Evolutionary conservation across 2,888 invertebrate species (phyloP), one percentile per base, ranked within the genome.

Genomic region (Sminthurinus aureus): DNA sequence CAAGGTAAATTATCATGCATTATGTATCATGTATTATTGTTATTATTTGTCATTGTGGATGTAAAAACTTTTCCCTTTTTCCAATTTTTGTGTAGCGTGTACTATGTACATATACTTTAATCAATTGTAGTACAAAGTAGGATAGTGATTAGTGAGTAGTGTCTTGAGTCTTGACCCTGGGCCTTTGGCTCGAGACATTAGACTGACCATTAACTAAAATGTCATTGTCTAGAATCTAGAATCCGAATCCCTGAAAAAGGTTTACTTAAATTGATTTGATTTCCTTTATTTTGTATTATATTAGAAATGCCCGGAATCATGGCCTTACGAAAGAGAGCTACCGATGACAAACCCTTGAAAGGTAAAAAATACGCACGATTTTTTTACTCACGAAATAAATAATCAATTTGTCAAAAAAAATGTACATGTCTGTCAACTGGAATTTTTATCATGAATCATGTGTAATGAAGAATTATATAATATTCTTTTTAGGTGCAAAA

Each of bases 241-340:
- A n/a, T n/a, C n/a, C n/a, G n/a, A n/a, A n/a, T n/a, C n/a, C n/a
- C 20, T 11, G 22, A 77, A 58, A 64, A 58, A 58, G 22, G 58
- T 77, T 64, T 77, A 77, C 52, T 77, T 13, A 69, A 79, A 69
- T 38, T 67, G 50, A 79, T 67, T 69, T 67, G 79, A n/a, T 71
- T 52, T 64, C 6, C 51, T 24, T 75, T 58, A 74, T 81, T 58
- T 58, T 84, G 66, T 74, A 81, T 84, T 26, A 74, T 89, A 89
- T 13, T 90, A 94, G 98, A 99, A 92, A 99, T 99, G 98, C 98
- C 98, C 0, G 98, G 98, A 0, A 96, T 99, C 85, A 96, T 98
- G 94, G 98, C 98, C 0, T 91, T 99, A 87, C 92, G 98, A 80
- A 96, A 96, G 89, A 92, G 98, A 85, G 98, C 98, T 0, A 93